A percentile compares a stretch with the other conserved stretches of the same genome.
These are phyloP conservation scores for Sebastes miniatus DNA, from an alignment of 2,797 vertebrate genomes.

Conservation along the genomic window DNA sequence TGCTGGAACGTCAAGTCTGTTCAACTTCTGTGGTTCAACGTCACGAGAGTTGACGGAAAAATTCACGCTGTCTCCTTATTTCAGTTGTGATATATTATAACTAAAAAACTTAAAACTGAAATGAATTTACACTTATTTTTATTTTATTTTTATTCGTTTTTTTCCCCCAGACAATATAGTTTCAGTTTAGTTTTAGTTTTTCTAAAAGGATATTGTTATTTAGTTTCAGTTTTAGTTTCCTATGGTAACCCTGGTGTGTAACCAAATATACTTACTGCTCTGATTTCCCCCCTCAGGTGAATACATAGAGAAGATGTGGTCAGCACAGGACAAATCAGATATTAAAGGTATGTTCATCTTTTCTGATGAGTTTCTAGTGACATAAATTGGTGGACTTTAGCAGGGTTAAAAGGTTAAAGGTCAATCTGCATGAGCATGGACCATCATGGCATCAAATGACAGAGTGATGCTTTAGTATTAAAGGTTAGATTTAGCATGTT, in stretches of 20 bases:
- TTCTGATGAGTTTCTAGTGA: neutral
- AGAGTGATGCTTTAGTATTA: too few species aligned
- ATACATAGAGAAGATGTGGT: slow-evolving; percentile 78
- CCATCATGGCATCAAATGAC: too few species aligned
- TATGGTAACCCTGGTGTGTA: neutral
- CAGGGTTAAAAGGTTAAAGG: neutral
- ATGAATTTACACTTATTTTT: accelerated
- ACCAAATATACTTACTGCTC: neutral
- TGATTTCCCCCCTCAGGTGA: slow-evolving; percentile 60
- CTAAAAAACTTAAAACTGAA: too few species aligned
- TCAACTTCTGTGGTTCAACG: accelerated
- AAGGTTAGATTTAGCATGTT: neutral
- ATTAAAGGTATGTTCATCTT: slow-evolving; percentile 71
- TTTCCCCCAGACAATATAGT: too few species aligned
- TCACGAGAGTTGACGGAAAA: too few species aligned
- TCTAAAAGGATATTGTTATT: too few species aligned
- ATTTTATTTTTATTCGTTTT: too few species aligned
- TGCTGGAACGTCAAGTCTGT: too few species aligned
- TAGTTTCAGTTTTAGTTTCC: too few species aligned
- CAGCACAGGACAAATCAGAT: slow-evolving; percentile 69
- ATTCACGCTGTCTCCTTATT: too few species aligned
- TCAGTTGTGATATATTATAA: too few species aligned
- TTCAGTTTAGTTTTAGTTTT: too few species aligned
- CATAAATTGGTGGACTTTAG: neutral
- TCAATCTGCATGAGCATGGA: accelerated